A percentile compares a stretch with the other conserved stretches of the same genome.
Evolutionary conservation across 2,797 vertebrate species (phyloP).

Genomic region (Diceros bicornis): DNA sequence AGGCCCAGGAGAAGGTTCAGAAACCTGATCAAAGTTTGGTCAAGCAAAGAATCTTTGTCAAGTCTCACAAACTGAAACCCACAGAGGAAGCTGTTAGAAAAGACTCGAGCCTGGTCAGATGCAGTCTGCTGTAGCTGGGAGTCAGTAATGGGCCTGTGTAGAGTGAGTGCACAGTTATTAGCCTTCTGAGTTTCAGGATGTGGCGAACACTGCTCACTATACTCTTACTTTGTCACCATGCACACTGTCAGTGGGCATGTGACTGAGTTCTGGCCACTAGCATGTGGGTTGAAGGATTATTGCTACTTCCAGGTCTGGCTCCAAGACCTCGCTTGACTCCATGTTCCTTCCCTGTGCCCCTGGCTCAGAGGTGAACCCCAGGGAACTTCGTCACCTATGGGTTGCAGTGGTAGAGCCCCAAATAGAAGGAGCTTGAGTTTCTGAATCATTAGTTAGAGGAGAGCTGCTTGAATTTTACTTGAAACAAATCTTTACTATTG

Average conservation of each 20-base stretch:
- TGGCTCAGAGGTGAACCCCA: not conserved
- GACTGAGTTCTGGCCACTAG: not conserved
- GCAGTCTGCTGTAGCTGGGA: not conserved
- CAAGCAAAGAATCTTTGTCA: not conserved
- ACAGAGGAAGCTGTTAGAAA: conserved; percentile 11
- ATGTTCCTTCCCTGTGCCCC: not conserved
- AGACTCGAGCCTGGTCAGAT: not conserved
- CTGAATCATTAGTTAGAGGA: not conserved
- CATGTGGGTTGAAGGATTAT: not conserved
- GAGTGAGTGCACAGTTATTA: not conserved
- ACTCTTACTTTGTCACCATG: not conserved
- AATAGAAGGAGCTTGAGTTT: not conserved
- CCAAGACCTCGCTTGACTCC: not conserved
- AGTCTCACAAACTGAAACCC: not conserved
- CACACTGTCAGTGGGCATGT: not conserved
- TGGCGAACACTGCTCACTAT: not conserved
- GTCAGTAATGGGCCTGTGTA: not conserved
- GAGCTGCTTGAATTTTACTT: not conserved
- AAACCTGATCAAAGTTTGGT: not conserved
- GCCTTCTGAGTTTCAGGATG: not conserved
- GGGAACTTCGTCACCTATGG: not conserved
- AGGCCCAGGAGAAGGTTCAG: not conserved
- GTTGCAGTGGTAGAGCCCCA: not conserved
- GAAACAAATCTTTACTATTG: not conserved
- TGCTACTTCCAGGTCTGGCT: not conserved